Percentiles rank a stretch among this genome's conserved stretches.
Conservation (phyloP, 2,797 vertebrate genomes). For the Rhabdomys pumilio region DNA sequence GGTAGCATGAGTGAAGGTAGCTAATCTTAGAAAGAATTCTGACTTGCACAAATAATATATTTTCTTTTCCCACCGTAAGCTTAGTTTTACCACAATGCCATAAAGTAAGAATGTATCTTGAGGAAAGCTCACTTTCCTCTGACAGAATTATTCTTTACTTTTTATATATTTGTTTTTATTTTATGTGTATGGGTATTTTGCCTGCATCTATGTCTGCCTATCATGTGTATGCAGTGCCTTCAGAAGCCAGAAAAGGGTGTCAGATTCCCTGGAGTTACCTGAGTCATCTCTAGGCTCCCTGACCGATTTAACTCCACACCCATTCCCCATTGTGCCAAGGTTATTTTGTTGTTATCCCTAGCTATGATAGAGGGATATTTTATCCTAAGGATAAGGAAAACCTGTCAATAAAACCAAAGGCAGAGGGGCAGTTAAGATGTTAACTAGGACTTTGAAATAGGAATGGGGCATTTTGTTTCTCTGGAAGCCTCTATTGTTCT, state of each 20-base stretch:
- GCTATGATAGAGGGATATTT: background rate
- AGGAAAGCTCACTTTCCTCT: background rate
- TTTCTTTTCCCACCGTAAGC: background rate
- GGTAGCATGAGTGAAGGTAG: background rate
- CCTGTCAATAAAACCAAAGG: background rate
- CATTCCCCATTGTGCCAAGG: background rate
- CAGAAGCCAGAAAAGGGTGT: background rate
- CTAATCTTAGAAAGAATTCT: background rate
- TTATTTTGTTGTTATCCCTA: conserved; percentile 42
- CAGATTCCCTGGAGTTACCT: background rate
- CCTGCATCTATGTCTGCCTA: background rate
- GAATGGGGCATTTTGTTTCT: conserved; percentile 41
- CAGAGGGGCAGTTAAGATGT: conserved; percentile 20
- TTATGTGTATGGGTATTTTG: background rate
- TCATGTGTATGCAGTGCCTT: background rate
- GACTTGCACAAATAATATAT: background rate
- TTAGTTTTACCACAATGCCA: background rate
- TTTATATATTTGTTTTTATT: background rate
- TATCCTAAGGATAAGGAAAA: background rate
- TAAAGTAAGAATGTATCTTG: background rate
- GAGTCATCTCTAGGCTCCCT: background rate
- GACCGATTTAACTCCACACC: background rate
- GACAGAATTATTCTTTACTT: background rate
- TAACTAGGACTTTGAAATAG: background rate
- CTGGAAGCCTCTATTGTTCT: conserved; percentile 16